A percentile compares a stretch with the other conserved stretches of the same genome.
These are phyloP conservation scores for Xenopus tropicalis DNA, from an alignment of 2,113 vertebrate species.

Conservation along the genomic window DNA sequence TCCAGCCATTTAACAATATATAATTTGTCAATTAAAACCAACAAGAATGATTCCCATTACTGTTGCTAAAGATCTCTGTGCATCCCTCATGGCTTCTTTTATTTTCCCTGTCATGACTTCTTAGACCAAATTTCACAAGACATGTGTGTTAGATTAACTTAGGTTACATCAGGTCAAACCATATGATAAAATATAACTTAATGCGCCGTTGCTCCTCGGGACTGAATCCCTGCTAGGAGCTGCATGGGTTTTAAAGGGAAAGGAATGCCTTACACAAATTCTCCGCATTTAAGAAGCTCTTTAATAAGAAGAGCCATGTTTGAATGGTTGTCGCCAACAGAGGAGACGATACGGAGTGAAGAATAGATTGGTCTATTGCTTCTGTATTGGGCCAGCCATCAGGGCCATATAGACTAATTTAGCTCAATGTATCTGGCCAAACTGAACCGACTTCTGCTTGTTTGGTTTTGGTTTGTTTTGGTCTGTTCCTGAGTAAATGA, in stretches of 20 bases:
- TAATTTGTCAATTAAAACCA: conserved; percentile 4
- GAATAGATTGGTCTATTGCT: too few species aligned
- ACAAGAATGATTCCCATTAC: conserved; percentile 3
- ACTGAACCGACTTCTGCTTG: too few species aligned
- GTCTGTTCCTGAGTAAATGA: too few species aligned
- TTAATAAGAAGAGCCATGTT: too few species aligned
- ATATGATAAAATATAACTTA: conserved; percentile 68
- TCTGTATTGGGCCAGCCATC: too few species aligned
- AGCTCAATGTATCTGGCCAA: too few species aligned
- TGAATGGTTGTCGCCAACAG: too few species aligned
- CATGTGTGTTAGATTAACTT: conserved; percentile 73
- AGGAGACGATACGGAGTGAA: too few species aligned
- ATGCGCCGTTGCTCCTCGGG: conserved; percentile 58
- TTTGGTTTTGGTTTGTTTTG: too few species aligned
- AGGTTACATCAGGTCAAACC: conserved; percentile 73
- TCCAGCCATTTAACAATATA: too few species aligned
- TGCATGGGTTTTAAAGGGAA: conserved; percentile 53
- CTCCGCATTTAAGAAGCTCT: neutral
- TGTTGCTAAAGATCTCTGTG: neutral
- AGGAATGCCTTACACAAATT: neutral
- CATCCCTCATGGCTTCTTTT: conserved; percentile 3
- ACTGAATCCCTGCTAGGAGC: conserved; percentile 46
- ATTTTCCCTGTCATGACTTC: conserved; percentile 32
- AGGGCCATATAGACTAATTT: too few species aligned
- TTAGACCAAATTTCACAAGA: conserved; percentile 43